A percentile compares a stretch with the other conserved stretches of the same genome.
These are phyloP conservation scores for Drosophila nigromelanica DNA, from an alignment of 1,140 invertebrate genomes.

Conservation along the genomic window DNA sequence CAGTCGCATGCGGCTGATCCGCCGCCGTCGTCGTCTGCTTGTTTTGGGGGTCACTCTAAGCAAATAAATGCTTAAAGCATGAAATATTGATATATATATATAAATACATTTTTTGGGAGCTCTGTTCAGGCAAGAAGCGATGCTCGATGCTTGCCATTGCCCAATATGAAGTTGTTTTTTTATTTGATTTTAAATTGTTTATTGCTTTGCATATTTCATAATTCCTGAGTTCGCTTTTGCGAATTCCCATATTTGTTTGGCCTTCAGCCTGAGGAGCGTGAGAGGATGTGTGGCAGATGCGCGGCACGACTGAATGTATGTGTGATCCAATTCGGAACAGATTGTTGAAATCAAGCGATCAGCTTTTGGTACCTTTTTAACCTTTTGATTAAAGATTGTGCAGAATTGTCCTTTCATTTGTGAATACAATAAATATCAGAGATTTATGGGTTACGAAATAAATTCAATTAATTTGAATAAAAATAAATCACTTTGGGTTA, in stretches of 20 bases:
- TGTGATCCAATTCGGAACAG: slow-evolving; percentile 32
- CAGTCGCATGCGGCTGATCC: slow-evolving; percentile 27
- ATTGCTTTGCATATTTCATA: slow-evolving; percentile 81
- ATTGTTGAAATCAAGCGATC: slow-evolving; percentile 30
- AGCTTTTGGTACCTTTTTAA: not conserved
- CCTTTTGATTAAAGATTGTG: slow-evolving; percentile 2
- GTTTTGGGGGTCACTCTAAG: slow-evolving; percentile 78
- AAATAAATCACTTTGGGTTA: not conserved
- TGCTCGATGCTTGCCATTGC: slow-evolving; percentile 52
- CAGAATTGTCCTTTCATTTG: not conserved
- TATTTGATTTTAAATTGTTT: slow-evolving; percentile 82
- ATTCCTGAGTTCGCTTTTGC: slow-evolving; percentile 48
- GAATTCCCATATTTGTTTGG: slow-evolving; percentile 31
- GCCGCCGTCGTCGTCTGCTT: slow-evolving; percentile 40
- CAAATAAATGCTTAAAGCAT: slow-evolving; percentile 79
- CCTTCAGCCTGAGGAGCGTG: slow-evolving; percentile 15
- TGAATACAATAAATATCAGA: not conserved
- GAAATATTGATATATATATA: slow-evolving; percentile 70
- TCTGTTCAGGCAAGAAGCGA: slow-evolving; percentile 60
- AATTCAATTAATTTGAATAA: not conserved
- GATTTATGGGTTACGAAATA: not conserved
- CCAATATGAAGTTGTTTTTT: slow-evolving; percentile 77
- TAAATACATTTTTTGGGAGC: slow-evolving; percentile 33
- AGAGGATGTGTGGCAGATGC: slow-evolving; percentile 17
- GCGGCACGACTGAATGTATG: not conserved